Percentiles rank a stretch among this genome's conserved stretches.
phyloP scores from a whole-genome alignment of 2,888 invertebrate genomes.

The Zonitis immaculata region DNA sequence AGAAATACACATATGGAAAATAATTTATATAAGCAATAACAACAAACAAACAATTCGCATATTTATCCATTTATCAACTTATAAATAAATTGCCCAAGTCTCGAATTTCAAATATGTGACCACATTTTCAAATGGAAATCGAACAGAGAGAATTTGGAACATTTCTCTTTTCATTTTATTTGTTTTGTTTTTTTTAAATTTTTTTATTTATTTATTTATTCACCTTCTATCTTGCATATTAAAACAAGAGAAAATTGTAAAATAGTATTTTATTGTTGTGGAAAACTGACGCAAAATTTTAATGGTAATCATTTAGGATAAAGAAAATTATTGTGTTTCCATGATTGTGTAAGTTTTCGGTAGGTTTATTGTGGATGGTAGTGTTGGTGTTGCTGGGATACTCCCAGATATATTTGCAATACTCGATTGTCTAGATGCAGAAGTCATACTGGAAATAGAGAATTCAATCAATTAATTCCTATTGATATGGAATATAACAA shows the following conservation, averaged over 20 bases:
- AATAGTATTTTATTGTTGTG: too few species aligned
- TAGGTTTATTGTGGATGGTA: neutral
- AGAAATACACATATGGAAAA: too few species aligned
- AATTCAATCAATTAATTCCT: too few species aligned
- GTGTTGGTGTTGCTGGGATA: neutral
- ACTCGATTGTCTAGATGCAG: neutral
- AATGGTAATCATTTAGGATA: neutral
- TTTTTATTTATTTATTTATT: neutral
- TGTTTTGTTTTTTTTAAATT: neutral
- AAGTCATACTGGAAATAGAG: neutral
- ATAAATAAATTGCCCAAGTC: neutral
- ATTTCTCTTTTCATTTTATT: conserved; percentile 18
- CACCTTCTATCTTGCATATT: neutral
- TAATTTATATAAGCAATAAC: too few species aligned
- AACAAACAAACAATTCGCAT: too few species aligned
- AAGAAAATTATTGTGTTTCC: neutral
- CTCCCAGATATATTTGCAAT: neutral
- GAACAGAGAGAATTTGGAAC: conserved; percentile 1
- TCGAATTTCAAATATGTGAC: conserved; percentile 20
- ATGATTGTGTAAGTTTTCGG: neutral
- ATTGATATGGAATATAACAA: too few species aligned
- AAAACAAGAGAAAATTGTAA: neutral
- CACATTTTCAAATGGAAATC: conserved; percentile 21
- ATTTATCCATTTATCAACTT: too few species aligned
- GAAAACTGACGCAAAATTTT: too few species aligned